Conservation (phyloP, 2,888 invertebrate species). For the Halictus ligatus region DNA sequence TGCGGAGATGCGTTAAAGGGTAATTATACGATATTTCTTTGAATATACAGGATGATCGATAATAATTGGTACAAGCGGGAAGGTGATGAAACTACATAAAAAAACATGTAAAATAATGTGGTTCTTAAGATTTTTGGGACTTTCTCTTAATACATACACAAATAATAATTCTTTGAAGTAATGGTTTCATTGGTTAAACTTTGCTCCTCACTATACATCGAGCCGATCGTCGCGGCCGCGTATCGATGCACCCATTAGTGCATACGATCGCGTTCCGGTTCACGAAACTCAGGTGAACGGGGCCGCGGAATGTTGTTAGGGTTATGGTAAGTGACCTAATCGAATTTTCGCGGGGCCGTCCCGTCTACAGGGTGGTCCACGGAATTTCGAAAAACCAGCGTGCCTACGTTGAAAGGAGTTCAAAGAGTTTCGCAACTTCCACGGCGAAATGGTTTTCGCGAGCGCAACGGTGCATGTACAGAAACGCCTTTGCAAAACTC, state of each 20-base stretch:
- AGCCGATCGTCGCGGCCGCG: neutral
- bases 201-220: neutral
- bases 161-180: neutral
- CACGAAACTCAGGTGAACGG: neutral
- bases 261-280: neutral
- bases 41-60: too few relatives aligned
- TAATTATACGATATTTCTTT: too few relatives aligned
- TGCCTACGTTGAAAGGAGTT: neutral
- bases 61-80: too few relatives aligned
- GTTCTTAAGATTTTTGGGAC: too few relatives aligned
- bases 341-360: neutral
- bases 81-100: too few relatives aligned
- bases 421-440: neutral
- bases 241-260: neutral
- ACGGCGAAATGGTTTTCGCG: neutral
- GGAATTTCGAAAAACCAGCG: neutral
- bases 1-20: too few relatives aligned
- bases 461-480: neutral
- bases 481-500: neutral
- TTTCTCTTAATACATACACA: too few relatives aligned
- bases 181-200: neutral
- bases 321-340: neutral
- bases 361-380: neutral
- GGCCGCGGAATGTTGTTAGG: neutral
- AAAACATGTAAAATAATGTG: too few relatives aligned